phyloP scores from a whole-genome alignment of 1,140 invertebrate genomes.

The Drosophila orena region DNA sequence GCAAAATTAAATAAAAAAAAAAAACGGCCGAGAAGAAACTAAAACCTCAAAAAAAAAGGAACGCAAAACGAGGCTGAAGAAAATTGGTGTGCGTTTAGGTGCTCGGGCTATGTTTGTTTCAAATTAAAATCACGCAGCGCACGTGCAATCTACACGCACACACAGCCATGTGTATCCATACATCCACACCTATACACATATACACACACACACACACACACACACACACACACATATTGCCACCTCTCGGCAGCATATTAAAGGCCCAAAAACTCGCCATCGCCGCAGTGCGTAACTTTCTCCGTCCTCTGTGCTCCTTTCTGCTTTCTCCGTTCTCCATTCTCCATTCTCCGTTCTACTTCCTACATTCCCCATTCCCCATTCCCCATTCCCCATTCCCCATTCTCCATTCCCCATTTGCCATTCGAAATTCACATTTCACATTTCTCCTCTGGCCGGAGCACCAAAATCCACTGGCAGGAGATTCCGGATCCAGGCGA shows the following conservation, averaged over 20 bases:
- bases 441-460: slow-evolving; percentile 4
- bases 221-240: slow-evolving; percentile 8
- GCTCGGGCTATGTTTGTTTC: slow-evolving; percentile 60
- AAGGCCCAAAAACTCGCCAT: slow-evolving; percentile 60
- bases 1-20: not conserved
- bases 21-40: not conserved
- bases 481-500: slow-evolving; percentile 28
- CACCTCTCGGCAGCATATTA: slow-evolving; percentile 67
- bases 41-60: slow-evolving; percentile 17
- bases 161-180: not conserved
- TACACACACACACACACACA: slow-evolving; percentile 26
- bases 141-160: slow-evolving; percentile 60
- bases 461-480: slow-evolving; percentile 31
- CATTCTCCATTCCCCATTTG: not conserved
- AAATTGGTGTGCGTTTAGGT: slow-evolving; percentile 18
- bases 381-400: not conserved
- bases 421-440: slow-evolving; percentile 14
- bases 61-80: slow-evolving; percentile 8
- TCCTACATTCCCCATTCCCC: slow-evolving; percentile 3
- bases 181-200: slow-evolving; percentile 3
- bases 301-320: slow-evolving; percentile 16
- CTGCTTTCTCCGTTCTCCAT: slow-evolving; percentile 17
- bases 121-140: slow-evolving; percentile 81
- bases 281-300: slow-evolving; percentile 79
- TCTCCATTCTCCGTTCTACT: slow-evolving; percentile 2